Conservation (phyloP, 2,888 invertebrate species). For the Tanytarsus gracilentus region DNA sequence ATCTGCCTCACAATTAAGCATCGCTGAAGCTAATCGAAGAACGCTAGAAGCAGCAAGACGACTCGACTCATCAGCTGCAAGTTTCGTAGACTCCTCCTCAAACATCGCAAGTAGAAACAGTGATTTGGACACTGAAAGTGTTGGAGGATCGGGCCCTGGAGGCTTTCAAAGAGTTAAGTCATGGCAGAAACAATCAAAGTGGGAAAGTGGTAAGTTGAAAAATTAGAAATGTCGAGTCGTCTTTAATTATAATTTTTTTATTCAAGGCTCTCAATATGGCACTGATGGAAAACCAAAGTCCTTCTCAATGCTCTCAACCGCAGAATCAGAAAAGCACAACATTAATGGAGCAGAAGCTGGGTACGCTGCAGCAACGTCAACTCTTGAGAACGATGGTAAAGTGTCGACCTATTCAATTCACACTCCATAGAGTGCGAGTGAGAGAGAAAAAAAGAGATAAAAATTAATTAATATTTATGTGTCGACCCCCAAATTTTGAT, state of each 20-base stretch:
- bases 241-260: slow-evolving; percentile 11
- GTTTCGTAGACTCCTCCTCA: slow-evolving; percentile 6
- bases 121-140: slow-evolving; percentile 7
- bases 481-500: background rate
- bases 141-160: slow-evolving; percentile 30
- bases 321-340: slow-evolving; percentile 42
- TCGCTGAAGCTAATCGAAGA: slow-evolving; percentile 5
- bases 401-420: slow-evolving; percentile 49
- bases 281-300: slow-evolving; percentile 39
- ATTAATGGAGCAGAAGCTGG: slow-evolving; percentile 48
- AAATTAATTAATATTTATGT: slow-evolving; percentile 1
- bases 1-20: background rate
- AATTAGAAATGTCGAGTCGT: background rate
- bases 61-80: slow-evolving; percentile 5
- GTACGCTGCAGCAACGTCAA: slow-evolving; percentile 49
- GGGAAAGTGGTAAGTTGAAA: slow-evolving; percentile 42
- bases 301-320: slow-evolving; percentile 41
- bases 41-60: background rate
- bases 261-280: slow-evolving; percentile 35
- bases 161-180: slow-evolving; percentile 38
- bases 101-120: slow-evolving; percentile 1
- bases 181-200: slow-evolving; percentile 43
- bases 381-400: slow-evolving; percentile 56
- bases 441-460: too few relatives aligned
- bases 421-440: slow-evolving; percentile 27